Evolutionary conservation across 2,888 invertebrate species (phyloP), one percentile per base, ranked within the genome.

Genomic region (Dynastes maya): DNA sequence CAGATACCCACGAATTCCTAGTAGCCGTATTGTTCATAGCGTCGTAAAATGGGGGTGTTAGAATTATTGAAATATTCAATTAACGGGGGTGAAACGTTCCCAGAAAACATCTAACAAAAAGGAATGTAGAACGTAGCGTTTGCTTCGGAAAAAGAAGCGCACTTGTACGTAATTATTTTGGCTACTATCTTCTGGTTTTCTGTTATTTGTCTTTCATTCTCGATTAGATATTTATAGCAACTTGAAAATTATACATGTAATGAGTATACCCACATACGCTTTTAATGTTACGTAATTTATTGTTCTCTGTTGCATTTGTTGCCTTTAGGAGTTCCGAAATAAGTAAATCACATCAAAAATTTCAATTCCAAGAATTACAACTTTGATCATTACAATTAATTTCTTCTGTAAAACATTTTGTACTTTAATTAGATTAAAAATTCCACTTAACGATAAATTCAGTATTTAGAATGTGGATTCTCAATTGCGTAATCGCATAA

Each of bases 161-260:
- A 32, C 32, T 32, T 32, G 32, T 32, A 32, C 16, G n/a, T 40
- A 65, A 65, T 65, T 65, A 65, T 65, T 65, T 65, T 65, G 65
- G 65, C 40, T 65, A 45, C 45, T 45, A 37, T 37, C 65, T 40
- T 40, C 37, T 16, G n/a, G n/a, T 65, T 65, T 65, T 65, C 40
- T 65, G 65, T 40, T 64, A 65, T 65, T 40, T 65, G 64, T 64
- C 64, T 64, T 64, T 64, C 64, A 40, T 64, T 37, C 63, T 63
- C 64, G 29, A 2, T 64, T 64, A 55, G 55, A 55, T 55, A 55
- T 55, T 55, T n/a, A 53, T 53, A 55, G 55, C 13, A 16, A 6
- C n/a, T 55, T 55, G 16, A 55, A 55, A 55, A 55, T 55, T 55
- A 55, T 55, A 55, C 6, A 8, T 55, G 22, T 55, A 51, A 51